These are phyloP conservation scores for Drosophila kuntzei DNA, from an alignment of 2,888 invertebrate genomes.

Conservation along the genomic window DNA sequence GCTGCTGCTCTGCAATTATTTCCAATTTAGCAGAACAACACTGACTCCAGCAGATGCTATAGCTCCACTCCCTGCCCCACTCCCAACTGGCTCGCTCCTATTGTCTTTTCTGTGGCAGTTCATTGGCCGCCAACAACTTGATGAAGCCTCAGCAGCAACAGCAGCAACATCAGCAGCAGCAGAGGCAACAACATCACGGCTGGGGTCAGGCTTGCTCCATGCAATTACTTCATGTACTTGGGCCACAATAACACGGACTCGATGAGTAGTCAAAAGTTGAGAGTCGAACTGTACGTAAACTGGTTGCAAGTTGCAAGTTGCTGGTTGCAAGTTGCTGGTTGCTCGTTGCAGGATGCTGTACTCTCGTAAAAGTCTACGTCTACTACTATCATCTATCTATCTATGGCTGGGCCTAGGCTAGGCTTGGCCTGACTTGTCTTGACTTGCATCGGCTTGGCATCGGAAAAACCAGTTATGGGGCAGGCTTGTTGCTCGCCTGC, in stretches of 20 bases:
- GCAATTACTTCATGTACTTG: conserved; percentile 82
- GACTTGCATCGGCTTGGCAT: conserved; percentile 19
- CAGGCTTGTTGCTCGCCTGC: conserved; percentile 69
- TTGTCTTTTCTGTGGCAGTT: conserved; percentile 74
- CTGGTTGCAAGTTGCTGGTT: conserved; percentile 13
- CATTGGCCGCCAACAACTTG: conserved; percentile 67
- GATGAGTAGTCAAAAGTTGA: conserved; percentile 54
- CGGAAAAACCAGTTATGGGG: conserved; percentile 71
- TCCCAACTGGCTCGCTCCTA: conserved; percentile 51
- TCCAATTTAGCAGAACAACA: conserved; percentile 79
- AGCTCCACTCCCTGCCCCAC: conserved; percentile 13
- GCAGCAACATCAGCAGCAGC: conserved; percentile 42
- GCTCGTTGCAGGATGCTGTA: conserved; percentile 52
- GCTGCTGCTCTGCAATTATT: conserved; percentile 74
- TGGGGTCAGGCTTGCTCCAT: conserved; percentile 57
- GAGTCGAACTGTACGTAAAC: conserved; percentile 75
- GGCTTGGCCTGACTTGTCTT: conserved; percentile 20
- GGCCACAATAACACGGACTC: conserved; percentile 73
- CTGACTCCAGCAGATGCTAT: conserved; percentile 53
- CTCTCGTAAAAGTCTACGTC: conserved; percentile 25
- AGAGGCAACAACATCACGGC: conserved; percentile 51
- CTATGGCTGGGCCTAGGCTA: conserved; percentile 55
- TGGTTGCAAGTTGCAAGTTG: conserved; percentile 60
- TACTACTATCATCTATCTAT: conserved; percentile 72
- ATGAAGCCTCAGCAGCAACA: conserved; percentile 48